Percentiles rank a stretch among this genome's conserved stretches.
These are phyloP conservation scores for Agrochola circellaris DNA, from an alignment of 2,888 invertebrate genomes.

Conservation along the genomic window DNA sequence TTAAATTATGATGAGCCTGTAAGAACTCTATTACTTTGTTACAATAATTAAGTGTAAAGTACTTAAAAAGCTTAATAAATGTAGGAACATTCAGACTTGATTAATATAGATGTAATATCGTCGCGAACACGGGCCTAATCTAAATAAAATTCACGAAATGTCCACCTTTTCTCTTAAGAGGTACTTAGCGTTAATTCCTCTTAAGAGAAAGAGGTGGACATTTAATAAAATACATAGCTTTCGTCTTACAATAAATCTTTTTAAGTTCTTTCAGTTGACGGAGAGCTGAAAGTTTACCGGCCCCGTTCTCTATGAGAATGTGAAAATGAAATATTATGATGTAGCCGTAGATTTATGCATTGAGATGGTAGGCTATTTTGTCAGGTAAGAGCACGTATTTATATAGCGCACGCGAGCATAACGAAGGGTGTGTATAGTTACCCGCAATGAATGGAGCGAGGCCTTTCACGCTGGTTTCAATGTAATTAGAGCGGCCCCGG, in stretches of 20 bases:
- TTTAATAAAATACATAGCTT: constrained; percentile 67
- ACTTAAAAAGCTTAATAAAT: constrained; percentile 35
- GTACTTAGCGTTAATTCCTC: constrained; percentile 65
- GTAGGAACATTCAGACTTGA: constrained; percentile 26
- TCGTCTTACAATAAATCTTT: constrained; percentile 61
- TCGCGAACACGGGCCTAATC: constrained; percentile 40
- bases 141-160: constrained; percentile 60
- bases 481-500: constrained; percentile 86
- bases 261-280: constrained; percentile 54
- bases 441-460: constrained; percentile 79
- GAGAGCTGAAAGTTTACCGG: constrained; percentile 58
- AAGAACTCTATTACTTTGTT: constrained; percentile 21
- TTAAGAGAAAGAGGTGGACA: constrained; percentile 64
- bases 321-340: constrained; percentile 57
- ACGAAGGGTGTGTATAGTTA: constrained; percentile 74
- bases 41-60: constrained; percentile 29
- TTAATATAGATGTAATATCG: constrained; percentile 44
- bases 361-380: constrained; percentile 62
- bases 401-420: constrained; percentile 68
- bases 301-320: constrained; percentile 34
- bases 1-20: constrained; percentile 17
- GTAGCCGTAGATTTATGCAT: constrained; percentile 58
- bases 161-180: constrained; percentile 59
- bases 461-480: constrained; percentile 84
- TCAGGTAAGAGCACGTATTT: constrained; percentile 69